phyloP scores from a whole-genome alignment of 1,140 invertebrate species.

The Oedothorax gibbosus region DNA sequence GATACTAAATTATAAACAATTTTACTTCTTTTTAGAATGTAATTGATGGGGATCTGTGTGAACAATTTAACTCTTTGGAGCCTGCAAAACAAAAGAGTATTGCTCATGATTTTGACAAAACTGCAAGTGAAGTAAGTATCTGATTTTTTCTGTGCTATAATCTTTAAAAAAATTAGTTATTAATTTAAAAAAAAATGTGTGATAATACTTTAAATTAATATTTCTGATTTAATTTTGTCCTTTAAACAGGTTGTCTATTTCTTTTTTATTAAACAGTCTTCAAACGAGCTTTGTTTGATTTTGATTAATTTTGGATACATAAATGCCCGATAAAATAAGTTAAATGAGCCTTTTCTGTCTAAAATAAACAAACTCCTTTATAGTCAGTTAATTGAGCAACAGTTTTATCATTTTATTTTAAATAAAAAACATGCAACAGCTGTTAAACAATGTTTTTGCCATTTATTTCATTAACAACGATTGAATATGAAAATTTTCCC shows the following conservation, averaged over 20 bases:
- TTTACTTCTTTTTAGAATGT: conserved; percentile 72
- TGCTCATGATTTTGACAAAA: conserved; percentile 92
- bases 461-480: too few species aligned
- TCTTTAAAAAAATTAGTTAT: not conserved
- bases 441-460: too few species aligned
- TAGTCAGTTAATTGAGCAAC: too few species aligned
- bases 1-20: not conserved
- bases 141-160: not conserved
- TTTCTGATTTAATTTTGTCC: not conserved
- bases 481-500: too few species aligned
- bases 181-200: not conserved
- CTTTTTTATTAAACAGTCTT: not conserved
- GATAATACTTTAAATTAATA: not conserved
- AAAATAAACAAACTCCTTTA: too few species aligned
- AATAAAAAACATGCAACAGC: too few species aligned
- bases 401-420: too few species aligned
- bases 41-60: conserved; percentile 98
- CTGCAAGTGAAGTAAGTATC: conserved; percentile 85
- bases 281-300: not conserved
- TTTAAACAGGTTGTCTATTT: not conserved
- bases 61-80: conserved; percentile 98
- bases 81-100: conserved; percentile 94
- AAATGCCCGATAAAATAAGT: too few species aligned
- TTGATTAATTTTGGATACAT: not conserved
- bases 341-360: too few species aligned